Conservation (phyloP, 1,140 invertebrate genomes). For the Colletes latitarsis region DNA sequence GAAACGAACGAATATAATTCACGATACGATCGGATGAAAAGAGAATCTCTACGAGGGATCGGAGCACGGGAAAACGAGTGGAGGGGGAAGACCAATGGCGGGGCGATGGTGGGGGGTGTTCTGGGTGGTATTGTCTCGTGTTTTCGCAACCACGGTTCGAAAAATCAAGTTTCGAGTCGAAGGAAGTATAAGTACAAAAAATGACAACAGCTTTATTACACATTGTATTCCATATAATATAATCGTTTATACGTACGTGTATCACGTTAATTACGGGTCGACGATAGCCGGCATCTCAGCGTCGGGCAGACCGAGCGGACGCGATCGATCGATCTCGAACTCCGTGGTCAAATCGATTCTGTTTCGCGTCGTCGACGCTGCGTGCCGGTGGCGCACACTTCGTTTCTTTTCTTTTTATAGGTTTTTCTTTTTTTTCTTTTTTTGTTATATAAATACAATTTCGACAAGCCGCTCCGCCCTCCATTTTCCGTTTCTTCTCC, state of each 20-base stretch:
- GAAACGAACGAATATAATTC: neutral
- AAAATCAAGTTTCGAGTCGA: slow-evolving; percentile 60
- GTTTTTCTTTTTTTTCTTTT: neutral
- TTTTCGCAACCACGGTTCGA: slow-evolving; percentile 51
- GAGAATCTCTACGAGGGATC: neutral
- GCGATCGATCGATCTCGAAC: slow-evolving; percentile 17
- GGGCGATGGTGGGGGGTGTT: neutral
- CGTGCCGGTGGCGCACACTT: neutral
- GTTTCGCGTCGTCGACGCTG: neutral
- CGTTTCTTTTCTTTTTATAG: neutral
- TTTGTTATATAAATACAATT: slow-evolving; percentile 3
- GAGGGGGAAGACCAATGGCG: neutral
- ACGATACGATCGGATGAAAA: neutral
- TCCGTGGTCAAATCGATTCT: neutral
- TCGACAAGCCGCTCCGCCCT: neutral
- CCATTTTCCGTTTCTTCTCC: neutral
- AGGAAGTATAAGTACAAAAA: slow-evolving; percentile 76
- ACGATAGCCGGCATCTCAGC: slow-evolving; percentile 16
- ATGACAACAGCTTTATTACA: slow-evolving; percentile 76
- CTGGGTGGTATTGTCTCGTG: neutral
- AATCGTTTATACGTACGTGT: slow-evolving; percentile 69
- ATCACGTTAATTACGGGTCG: slow-evolving; percentile 45
- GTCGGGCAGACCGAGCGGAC: slow-evolving; percentile 32
- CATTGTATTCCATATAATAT: slow-evolving; percentile 67
- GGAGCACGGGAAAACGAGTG: neutral